Evolutionary conservation across 1,140 invertebrate species (phyloP).

Genomic region (Diuraphis noxia): DNA sequence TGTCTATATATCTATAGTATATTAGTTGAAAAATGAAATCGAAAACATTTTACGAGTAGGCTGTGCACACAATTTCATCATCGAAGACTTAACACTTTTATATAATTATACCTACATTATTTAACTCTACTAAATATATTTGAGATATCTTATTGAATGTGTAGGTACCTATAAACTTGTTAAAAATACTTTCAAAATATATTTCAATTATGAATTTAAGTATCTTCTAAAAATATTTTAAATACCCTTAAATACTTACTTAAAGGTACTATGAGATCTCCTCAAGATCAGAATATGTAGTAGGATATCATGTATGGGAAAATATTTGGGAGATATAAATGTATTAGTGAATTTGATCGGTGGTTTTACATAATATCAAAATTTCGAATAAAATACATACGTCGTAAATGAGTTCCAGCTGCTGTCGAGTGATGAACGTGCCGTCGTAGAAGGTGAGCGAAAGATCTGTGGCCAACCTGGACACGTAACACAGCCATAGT

Average conservation of each 20-base stretch:
- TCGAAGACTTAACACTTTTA: neutral
- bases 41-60: neutral
- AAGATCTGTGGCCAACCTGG: conserved; percentile 78
- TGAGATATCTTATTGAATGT: neutral
- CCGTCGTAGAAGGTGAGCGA: conserved; percentile 92
- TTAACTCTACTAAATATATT: too few relatives aligned
- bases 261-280: too few relatives aligned
- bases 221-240: neutral
- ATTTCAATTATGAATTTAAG: too few relatives aligned
- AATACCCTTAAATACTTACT: neutral
- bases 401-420: conserved; percentile 91
- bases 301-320: too few relatives aligned
- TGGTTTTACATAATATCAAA: neutral
- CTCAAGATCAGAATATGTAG: too few relatives aligned
- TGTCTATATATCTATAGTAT: neutral
- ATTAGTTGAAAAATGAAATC: neutral
- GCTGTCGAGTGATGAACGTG: conserved; percentile 79
- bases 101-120: too few relatives aligned
- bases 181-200: neutral
- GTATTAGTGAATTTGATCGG: neutral
- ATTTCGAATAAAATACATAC: conserved; percentile 63
- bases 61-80: neutral
- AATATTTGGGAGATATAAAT: too few relatives aligned
- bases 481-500: conserved; percentile 88
- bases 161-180: too few relatives aligned